Evolutionary conservation across 2,113 vertebrate species (phyloP), one percentile per base, ranked within the genome.

Genomic region (Solenodon paradoxus): DNA sequence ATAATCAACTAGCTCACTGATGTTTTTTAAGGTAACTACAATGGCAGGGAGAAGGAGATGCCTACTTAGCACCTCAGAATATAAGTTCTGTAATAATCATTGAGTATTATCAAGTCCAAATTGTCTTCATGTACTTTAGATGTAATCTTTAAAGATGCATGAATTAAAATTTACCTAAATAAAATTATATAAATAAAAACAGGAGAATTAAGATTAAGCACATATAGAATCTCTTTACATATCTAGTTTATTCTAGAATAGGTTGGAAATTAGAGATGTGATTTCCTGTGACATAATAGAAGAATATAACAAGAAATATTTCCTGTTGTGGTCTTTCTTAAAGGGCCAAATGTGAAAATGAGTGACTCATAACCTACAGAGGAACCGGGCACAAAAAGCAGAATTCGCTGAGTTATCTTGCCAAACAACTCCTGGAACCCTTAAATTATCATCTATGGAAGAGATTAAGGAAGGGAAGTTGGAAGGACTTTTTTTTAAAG

Each of bases 81-180:
- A 8, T 57, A 90, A 80, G 47, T 53, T 42, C 40, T 74, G 22
- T 22, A 80, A 51, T 72, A 68, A 77, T 42, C 42, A 42, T 4
- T 53, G 17, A 95, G 30, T 47, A 88, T 35, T 77, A 68, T 32
- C 22, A 16, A 38, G 8, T 20, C 28, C 47, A 93, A 72, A 35
- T 61, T 93, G 74, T 80, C 55, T 85, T 51, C 42, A 66, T 15
- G 20, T 57, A 80, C 16, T 68, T 90, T 55, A 79, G 51, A 90
- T 69, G 35, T 64, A 28, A 53, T 42, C n/a, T 24, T 80, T 51
- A 47, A 9, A 78, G 17, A 16, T 19, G 40, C 32, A 78, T 53
- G 19, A 84, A 63, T 77, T 87, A 71, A 90, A 83, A 94, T 69
- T 80, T 82, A 75, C n/a, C 7, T 84, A 77, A 83, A 19, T 42